Conservation (phyloP, 2,888 invertebrate species). For the Dasypogon diadema region DNA sequence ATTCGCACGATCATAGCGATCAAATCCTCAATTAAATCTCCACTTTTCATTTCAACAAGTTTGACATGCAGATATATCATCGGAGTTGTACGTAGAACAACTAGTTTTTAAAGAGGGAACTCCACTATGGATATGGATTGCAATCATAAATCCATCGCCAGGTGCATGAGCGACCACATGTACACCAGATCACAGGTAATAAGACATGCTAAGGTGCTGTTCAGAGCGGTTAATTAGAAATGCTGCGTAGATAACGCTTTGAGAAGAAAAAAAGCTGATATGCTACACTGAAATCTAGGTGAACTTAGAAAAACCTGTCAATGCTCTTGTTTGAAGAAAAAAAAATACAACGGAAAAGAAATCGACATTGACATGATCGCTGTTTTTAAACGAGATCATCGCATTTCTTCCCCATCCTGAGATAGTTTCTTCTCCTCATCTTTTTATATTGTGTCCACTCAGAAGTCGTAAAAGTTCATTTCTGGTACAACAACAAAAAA, state of each 20-base stretch:
- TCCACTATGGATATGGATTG: background rate
- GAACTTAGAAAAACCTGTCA: conserved; percentile 50
- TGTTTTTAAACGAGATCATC: background rate
- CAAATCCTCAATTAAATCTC: conserved; percentile 47
- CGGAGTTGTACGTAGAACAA: conserved; percentile 6
- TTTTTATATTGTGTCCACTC: background rate
- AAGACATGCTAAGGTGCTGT: conserved; percentile 32
- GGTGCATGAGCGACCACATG: conserved; percentile 39
- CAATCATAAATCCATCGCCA: conserved; percentile 24
- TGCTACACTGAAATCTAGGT: conserved; percentile 43
- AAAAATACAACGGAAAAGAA: conserved; percentile 31
- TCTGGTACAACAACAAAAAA: conserved; percentile 2
- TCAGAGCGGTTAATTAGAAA: conserved; percentile 40
- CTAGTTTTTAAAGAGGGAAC: conserved; percentile 33
- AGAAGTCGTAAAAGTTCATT: background rate
- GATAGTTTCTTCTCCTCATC: background rate
- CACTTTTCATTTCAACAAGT: conserved; percentile 45
- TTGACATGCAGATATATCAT: conserved; percentile 49
- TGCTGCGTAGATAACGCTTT: conserved; percentile 45
- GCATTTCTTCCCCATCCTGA: conserved; percentile 1
- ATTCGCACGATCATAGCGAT: conserved; percentile 40
- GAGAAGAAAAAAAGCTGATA: background rate
- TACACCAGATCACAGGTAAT: conserved; percentile 19
- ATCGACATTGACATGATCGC: conserved; percentile 48
- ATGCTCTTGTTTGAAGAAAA: conserved; percentile 28